Conservation (phyloP, 2,113 vertebrate genomes). For the Drymodes brunneopygia region DNA sequence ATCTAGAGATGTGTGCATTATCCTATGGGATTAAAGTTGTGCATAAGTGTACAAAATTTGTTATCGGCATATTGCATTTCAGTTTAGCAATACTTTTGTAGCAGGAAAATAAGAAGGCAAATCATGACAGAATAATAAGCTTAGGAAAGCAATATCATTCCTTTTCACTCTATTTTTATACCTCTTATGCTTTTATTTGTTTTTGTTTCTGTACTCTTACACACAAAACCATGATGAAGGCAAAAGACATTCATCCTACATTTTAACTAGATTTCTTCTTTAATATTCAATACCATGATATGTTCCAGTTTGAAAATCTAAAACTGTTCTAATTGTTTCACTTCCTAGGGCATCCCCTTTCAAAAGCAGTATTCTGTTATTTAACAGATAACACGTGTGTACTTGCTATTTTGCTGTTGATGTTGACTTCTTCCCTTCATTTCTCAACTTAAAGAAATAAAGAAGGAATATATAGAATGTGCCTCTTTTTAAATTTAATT, state of each 20-base stretch:
- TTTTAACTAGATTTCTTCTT: slow-evolving; percentile 25
- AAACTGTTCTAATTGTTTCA: slow-evolving; percentile 59
- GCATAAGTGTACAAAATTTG: background rate
- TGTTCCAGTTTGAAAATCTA: slow-evolving; percentile 50
- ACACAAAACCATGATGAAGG: background rate
- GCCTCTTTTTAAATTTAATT: background rate
- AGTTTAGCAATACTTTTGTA: background rate
- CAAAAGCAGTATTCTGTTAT: slow-evolving; percentile 44
- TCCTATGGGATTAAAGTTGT: background rate
- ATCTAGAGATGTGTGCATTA: background rate
- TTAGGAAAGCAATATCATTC: background rate
- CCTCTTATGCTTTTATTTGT: background rate
- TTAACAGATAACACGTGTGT: slow-evolving; percentile 63
- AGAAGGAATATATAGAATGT: slow-evolving; percentile 3
- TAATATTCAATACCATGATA: slow-evolving; percentile 21
- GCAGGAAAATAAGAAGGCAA: background rate
- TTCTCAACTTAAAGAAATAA: slow-evolving; percentile 46
- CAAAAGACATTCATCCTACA: background rate
- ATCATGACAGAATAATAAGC: background rate
- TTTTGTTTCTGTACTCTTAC: background rate
- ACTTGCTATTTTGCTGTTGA: slow-evolving; percentile 29
- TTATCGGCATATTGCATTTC: background rate
- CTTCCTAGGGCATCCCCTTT: slow-evolving; percentile 50
- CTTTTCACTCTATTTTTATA: background rate
- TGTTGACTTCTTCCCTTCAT: background rate